Evolutionary conservation across 2,797 vertebrate genomes (phyloP), one percentile per base, ranked within the genome.

Genomic region (Rhynchonycteris naso): DNA sequence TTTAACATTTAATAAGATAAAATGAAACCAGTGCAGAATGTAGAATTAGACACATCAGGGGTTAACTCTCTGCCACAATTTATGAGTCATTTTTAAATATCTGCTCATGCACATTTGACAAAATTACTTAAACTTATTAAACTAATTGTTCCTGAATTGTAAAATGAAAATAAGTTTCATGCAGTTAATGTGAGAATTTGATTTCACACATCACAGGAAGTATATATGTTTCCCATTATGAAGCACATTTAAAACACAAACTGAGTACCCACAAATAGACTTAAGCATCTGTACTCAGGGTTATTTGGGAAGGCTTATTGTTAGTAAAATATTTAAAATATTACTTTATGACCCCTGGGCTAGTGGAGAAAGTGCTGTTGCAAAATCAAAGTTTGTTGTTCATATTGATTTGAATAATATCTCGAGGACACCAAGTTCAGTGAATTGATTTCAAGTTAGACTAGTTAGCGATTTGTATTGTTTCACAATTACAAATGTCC

Each of bases 91-190:
- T 88, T 78, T 26, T 11, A 35, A 84, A 93, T 35, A 30, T 91
- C 30, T 96, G 9, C 10, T 26, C n/a, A 14, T 54, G 30, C 7
- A 74, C 38, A 72, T 71, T 88, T 24, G 9, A 83, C 16, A 56
- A 87, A 43, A 4, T 90, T 63, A 15, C 26, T 65, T 92, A 87
- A 59, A 9, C 28, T 59, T 92, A 66, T 82, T 82, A 74, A 83
- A 80, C 1, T 79, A 58, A 71, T 81, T 75, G 15, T 50, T 86
- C 33, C 54, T 86, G 78, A 74, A 65, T 13, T 87, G 5, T 74
- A 87, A 95, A 84, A 85, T 88, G 28, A 33, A 85, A 95, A 81
- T 81, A 78, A 92, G 10, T 33, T 88, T 47, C n/a, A 59, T 69
- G 22, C 52, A 56, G 47, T 61, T 86, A 52, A 30, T 88, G 22